phyloP scores from a whole-genome alignment of 2,797 vertebrate species.

The Coranthus polyacanthus region DNA sequence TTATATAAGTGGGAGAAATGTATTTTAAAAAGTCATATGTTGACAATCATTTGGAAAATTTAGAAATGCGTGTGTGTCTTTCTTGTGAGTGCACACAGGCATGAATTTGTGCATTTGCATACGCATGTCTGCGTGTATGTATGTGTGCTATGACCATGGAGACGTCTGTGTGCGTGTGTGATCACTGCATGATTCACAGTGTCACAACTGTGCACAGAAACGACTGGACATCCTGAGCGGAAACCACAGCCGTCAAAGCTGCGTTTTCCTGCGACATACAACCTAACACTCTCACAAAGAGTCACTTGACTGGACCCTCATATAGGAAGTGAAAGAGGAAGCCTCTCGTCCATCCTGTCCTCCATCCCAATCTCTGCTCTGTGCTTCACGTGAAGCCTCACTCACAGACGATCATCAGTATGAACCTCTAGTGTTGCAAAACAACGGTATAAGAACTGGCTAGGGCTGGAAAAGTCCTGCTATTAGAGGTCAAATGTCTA shows the following conservation, averaged over 20 bases:
- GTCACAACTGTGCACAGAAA: slow-evolving; percentile 82
- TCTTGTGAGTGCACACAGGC: slow-evolving; percentile 8
- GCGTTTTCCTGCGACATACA: slow-evolving; percentile 81
- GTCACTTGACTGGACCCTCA: slow-evolving; percentile 87
- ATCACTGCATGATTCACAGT: slow-evolving; percentile 79
- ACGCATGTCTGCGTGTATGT: slow-evolving; percentile 41
- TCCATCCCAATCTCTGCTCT: slow-evolving; percentile 69
- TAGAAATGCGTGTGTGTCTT: slow-evolving; percentile 5
- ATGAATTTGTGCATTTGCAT: too few species aligned
- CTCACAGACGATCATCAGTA: slow-evolving; percentile 49
- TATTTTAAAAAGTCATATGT: not conserved
- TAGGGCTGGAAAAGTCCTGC: slow-evolving; percentile 70
- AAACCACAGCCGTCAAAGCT: slow-evolving; percentile 82
- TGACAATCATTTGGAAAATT: slow-evolving; percentile 50
- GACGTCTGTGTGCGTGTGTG: slow-evolving; percentile 67
- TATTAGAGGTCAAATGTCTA: slow-evolving; percentile 71
- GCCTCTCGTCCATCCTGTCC: slow-evolving; percentile 80
- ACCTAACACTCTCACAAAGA: slow-evolving; percentile 82
- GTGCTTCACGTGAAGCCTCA: slow-evolving; percentile 72
- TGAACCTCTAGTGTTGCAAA: slow-evolving; percentile 72
- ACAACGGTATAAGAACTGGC: slow-evolving; percentile 72
- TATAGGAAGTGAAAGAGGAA: slow-evolving; percentile 90
- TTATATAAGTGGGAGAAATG: not conserved
- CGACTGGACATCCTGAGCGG: slow-evolving; percentile 85
- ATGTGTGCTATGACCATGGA: slow-evolving; percentile 61